Evolutionary conservation across 2,797 vertebrate genomes (phyloP).

Genomic region (Pangasius mekongensis): DNA sequence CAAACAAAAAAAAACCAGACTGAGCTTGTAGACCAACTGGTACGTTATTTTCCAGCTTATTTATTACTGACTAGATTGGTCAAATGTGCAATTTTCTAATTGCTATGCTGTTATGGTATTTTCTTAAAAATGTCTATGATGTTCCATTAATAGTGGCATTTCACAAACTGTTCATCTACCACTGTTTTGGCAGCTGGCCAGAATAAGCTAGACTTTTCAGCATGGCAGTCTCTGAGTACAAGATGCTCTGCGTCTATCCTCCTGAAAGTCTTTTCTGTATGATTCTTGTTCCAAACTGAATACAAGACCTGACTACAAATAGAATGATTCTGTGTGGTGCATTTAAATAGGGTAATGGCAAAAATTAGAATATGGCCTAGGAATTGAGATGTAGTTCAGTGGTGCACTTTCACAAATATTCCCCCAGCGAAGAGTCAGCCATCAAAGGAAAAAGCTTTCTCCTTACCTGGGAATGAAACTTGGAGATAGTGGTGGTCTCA

Average conservation of each 20-base stretch:
- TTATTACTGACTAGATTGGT: not conserved
- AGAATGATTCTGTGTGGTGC: not conserved
- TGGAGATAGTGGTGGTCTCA: constrained; percentile 96
- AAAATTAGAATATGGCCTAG: not conserved
- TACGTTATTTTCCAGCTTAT: not conserved
- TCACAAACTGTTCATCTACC: not conserved
- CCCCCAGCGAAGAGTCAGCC: not conserved
- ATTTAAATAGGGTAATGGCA: not conserved
- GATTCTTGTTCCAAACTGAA: not conserved
- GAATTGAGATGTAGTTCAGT: not conserved
- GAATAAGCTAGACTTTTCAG: not conserved
- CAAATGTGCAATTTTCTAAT: not conserved
- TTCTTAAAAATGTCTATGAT: not conserved
- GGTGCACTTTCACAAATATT: not conserved
- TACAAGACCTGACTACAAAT: not conserved
- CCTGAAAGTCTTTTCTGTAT: not conserved
- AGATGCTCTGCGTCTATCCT: not conserved
- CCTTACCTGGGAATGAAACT: constrained; percentile 96
- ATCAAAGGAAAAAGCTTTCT: not conserved
- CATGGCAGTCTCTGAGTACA: not conserved
- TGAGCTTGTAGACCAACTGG: not conserved
- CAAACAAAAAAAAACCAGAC: not conserved
- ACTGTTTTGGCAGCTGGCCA: not conserved
- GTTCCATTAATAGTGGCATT: not conserved
- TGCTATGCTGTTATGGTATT: not conserved